Percentiles rank a stretch among this genome's conserved stretches.
These are phyloP conservation scores for Bruchidius siliquastri DNA, from an alignment of 2,888 invertebrate species.

Conservation along the genomic window DNA sequence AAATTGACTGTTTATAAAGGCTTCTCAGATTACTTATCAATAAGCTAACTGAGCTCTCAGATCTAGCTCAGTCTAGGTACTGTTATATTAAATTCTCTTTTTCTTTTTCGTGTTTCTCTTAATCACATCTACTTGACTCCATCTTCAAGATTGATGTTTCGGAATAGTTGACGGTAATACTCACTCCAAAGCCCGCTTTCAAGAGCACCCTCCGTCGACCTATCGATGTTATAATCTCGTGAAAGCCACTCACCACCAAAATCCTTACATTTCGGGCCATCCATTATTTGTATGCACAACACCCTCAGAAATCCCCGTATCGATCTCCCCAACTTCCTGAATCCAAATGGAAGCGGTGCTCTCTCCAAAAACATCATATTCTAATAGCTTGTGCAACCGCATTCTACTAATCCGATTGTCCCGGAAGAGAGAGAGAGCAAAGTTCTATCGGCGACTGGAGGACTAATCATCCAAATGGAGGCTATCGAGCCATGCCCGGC, in stretches of 20 bases:
- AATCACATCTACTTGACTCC: too few species aligned
- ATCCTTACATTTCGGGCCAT: neutral
- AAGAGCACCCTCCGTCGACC: too few species aligned
- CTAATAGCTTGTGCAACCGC: neutral
- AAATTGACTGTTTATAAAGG: too few species aligned
- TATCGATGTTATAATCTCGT: neutral
- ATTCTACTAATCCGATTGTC: neutral
- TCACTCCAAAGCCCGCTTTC: too few species aligned
- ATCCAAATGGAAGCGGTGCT: neutral
- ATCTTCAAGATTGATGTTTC: too few species aligned
- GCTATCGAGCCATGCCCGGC: neutral
- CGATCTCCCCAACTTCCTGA: neutral
- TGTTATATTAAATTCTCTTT: too few species aligned
- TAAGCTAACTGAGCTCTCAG: too few species aligned
- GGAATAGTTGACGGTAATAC: too few species aligned
- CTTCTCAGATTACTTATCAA: too few species aligned
- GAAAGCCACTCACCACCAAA: neutral
- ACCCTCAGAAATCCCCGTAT: neutral
- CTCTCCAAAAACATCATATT: neutral
- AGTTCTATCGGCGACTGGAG: neutral
- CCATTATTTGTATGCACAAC: neutral
- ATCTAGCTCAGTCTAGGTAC: too few species aligned
- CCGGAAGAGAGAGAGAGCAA: neutral
- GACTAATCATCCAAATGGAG: neutral
- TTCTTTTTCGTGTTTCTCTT: too few species aligned